Evolutionary conservation across 2,113 vertebrate genomes (phyloP), one percentile per base, ranked within the genome.

Genomic region (Platysternon megacephalum): DNA sequence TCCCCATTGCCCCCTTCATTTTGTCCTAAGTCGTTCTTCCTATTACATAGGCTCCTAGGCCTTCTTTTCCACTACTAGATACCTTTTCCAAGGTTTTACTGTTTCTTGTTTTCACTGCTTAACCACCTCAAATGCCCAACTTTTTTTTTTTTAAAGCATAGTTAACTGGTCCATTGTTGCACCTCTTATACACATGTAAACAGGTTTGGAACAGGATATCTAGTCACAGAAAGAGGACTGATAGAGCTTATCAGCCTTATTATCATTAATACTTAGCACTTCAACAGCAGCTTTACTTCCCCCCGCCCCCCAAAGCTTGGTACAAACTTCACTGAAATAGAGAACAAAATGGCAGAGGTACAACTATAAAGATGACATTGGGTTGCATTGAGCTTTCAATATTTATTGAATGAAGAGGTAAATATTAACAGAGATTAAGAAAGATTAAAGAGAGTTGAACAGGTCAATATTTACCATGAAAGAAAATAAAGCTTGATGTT

Each of bases 401-500:
- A 79, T 94, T 97, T 96, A 97, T 95, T 95, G 89, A 90, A 88
- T 65, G 82, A 93, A 84, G 87, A 95, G 48, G 88, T 94, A 97
- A 97, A 98, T 97, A 97, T 96, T 91, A 94, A 89, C 86, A 97
- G 88, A 93, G 93, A 97, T 97, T 96, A 97, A 96, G 92, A 92
- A 87, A 94, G 89, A 93, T 96, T 96, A 97, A 85, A 94, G 92
- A 85, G 88, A 96, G 94, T 90, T 93, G 94, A 90, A 56, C 85
- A 89, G 93, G 91, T 97, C 97, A 94, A 88, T 97, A 96, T 24
- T 32, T 90, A 90, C 95, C 95, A 80, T 84, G 87, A 95, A 96
- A 90, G 55, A 95, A 96, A 44, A 53, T 79, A 91, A 88, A 35
- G 74, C 78, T 87, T 84, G 89, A 49, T 95, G 90, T 93, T 95